Percentiles rank a stretch among this genome's conserved stretches.
phyloP scores from a whole-genome alignment of 1,140 invertebrate genomes.

The Anadara kagoshimensis region DNA sequence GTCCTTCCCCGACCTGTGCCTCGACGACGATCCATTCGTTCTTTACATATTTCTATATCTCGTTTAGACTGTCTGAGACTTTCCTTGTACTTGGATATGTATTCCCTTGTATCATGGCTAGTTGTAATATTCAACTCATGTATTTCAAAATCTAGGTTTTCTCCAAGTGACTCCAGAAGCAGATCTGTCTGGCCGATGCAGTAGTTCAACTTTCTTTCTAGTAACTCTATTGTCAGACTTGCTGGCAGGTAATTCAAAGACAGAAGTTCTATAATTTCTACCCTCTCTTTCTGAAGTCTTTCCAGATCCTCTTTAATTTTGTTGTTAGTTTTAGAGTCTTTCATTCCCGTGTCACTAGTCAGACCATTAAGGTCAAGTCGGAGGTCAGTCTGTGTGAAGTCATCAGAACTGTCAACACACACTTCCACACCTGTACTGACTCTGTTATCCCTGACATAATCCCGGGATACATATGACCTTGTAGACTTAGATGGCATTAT shows the following conservation, averaged over 20 bases:
- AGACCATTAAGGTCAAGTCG: slow-evolving; percentile 28
- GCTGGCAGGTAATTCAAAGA: slow-evolving; percentile 65
- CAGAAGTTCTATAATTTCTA: slow-evolving; percentile 66
- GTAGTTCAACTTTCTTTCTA: slow-evolving; percentile 70
- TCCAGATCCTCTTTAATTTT: slow-evolving; percentile 60
- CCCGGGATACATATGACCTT: too few species aligned
- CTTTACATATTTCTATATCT: slow-evolving; percentile 52
- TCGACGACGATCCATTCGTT: slow-evolving; percentile 44
- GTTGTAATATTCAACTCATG: slow-evolving; percentile 15
- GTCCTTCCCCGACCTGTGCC: slow-evolving; percentile 47
- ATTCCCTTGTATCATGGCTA: slow-evolving; percentile 46
- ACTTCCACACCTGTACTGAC: slow-evolving; percentile 50
- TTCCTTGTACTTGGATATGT: slow-evolving; percentile 48
- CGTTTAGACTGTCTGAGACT: slow-evolving; percentile 53
- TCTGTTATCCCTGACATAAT: not conserved
- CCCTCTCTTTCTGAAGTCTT: slow-evolving; percentile 59
- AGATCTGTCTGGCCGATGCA: slow-evolving; percentile 69
- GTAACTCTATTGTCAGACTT: slow-evolving; percentile 65
- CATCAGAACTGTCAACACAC: slow-evolving; percentile 50
- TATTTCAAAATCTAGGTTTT: slow-evolving; percentile 31
- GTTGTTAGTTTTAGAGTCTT: slow-evolving; percentile 14
- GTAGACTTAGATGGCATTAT: too few species aligned
- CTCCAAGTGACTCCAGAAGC: slow-evolving; percentile 62
- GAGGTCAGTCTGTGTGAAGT: slow-evolving; percentile 56
- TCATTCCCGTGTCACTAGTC: not conserved